Evolutionary conservation across 64 coral and sea anemone species (phyloP), one percentile per base, ranked within the genome.

Genomic region (Pachyseris speciosa): DNA sequence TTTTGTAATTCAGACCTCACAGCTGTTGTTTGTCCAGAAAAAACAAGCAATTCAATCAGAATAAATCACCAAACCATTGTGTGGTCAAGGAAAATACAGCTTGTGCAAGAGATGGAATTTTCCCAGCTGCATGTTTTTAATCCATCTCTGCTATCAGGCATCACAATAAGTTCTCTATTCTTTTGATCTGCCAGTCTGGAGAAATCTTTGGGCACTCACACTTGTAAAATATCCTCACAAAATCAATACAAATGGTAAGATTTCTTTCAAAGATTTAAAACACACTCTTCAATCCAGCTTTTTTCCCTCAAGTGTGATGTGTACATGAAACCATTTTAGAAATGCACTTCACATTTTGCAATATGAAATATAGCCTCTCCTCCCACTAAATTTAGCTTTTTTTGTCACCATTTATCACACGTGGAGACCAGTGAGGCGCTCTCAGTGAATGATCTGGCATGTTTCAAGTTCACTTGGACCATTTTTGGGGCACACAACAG

Each of bases 1-100:
- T 94, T 94, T 43, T 66, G 49, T 74, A 58, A 49, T 87, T 89
- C 68, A 70, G 69, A 1, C 38, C 74, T 53, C 34, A 51, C 78
- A 83, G 34, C 36, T 75, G 64, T 50, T 64, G 42, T 19, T 80
- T 80, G 22, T 42, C 51, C 50, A 67, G 1, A 80, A 48, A 48
- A 67, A 68, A 17, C 25, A 50, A 7, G 30, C 63, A 26, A 33
- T 52, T 67, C 29, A 37, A 17, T 32, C 30, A 44, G 3, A 57
- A 9, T 29, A 28, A 24, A 61, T 30, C 7, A 77, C 11, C 11
- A 5, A 11, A 75, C 16, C 44, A 42, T 25, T 30, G 42, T 64
- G 61, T n/a, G 45, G 12, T 42, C 41, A 28, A 31, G 57, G 37
- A 17, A 58, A 81, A 81, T 81, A 15, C 52, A 13, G 51, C 7